Base-by-base conservation (phyloP, 2,888 invertebrate species). In the Thera britannica region DNA sequence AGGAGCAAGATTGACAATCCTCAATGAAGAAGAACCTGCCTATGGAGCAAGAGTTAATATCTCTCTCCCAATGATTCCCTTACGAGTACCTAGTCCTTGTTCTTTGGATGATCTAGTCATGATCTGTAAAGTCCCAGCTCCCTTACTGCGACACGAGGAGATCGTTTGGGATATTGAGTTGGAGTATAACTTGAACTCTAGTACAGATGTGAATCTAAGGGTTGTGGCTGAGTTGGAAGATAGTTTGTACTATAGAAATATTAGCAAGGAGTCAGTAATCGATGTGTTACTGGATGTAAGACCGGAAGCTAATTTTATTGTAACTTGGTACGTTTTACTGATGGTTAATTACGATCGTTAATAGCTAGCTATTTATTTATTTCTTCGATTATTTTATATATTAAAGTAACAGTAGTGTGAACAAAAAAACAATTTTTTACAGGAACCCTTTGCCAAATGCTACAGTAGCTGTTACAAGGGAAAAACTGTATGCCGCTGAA, bases 1-100 rank as follows among this genome's bases (percentile, higher is more conserved):
- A 0, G 92, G 92, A 2, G 83, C 84, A 7, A 85, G 76, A 65
- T 78, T 94, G 0, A 86, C 75, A 2, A 80, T 92, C 0, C 12
- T 80, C 0, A 92, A 93, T 62, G 79, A 75, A 62, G 88, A 86
- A 63, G 93, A 93, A 73, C 92, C 93, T n/a, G 91, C 91, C 0
- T 92, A 89, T 51, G 90, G 88, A 7, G 89, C 89, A 0, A 86
- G 81, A 70, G 84, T 92, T 0, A 78, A 84, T 6, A 73, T 93
- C 1, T 76, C 77, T 0, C 71, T 93, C 1, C 90, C 92, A 1
- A 77, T 83, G 35, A 77, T 80, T 34, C 90, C 90, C 0, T 85
- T 84, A 68, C 80, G 92, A 63, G 80, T 92, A 0, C 92, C 90
- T 2, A 83, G 81, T 12, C 83, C 82, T 2, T 93, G 93, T 66